Base-by-base conservation (phyloP, 2,113 vertebrate genomes). In the Odocoileus hemionus region DNA sequence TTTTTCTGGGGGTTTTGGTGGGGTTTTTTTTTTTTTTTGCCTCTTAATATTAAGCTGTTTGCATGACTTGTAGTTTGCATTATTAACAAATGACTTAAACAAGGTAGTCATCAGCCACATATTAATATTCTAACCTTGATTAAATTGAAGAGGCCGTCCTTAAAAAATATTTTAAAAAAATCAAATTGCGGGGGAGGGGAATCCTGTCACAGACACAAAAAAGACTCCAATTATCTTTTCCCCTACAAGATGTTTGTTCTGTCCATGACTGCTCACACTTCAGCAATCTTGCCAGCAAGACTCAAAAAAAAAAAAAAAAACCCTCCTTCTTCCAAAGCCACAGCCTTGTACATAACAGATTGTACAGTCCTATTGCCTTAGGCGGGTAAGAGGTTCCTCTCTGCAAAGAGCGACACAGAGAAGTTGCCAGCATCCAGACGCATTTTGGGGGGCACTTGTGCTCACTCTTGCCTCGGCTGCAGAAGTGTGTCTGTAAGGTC, bases 181-280 rank as follows among this genome's bases (percentile, higher is more conserved):
- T 96, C 93, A 95, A 98, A 97, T 97, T 97, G 97, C 93, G 97
- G 98, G 98, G 98, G 98, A 98, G 97, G 96, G 98, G 97, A 98
- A 94, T 98, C 93, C 97, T 98, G 97, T 98, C 97, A 98, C 97
- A 97, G 97, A 97, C 98, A 98, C 98, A 98, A 98, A 99, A 98
- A 98, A 98, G 98, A 97, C 98, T 99, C 99, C 99, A 99, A 99
- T 99, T 99, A 99, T 99, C 98, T 99, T 98, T 98, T 98, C 98
- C 98, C 98, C 98, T 98, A 98, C 99, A 99, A 99, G 99, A 99
- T 99, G 99, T 99, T 99, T 99, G 98, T 99, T 98, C 98, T 99
- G 99, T 98, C 99, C 99, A 98, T 98, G 99, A 99, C 99, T 99
- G 99, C 99, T 99, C 99, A 99, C 99, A 99, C 99, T 99, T 99